Conservation (phyloP, 1,140 invertebrate species). For the Microplitis mediator region DNA sequence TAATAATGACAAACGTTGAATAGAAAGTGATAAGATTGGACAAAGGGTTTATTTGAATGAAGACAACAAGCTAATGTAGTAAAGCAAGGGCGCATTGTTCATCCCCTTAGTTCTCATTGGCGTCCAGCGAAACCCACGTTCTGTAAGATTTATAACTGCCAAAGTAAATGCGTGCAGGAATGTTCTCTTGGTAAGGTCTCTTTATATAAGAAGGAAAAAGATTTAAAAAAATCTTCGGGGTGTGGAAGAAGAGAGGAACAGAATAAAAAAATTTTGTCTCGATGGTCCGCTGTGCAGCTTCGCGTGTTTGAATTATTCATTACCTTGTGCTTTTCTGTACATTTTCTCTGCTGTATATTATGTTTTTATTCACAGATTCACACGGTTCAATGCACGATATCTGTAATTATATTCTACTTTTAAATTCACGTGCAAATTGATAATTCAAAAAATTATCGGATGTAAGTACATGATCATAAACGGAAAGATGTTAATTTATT, state of each 20-base stretch:
- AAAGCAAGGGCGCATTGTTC: constrained; percentile 49
- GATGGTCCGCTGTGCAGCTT: constrained; percentile 36
- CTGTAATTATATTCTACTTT: constrained; percentile 48
- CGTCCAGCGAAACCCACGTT: constrained; percentile 47
- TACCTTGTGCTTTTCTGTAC: constrained; percentile 40
- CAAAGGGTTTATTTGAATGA: constrained; percentile 21
- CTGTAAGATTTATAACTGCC: constrained; percentile 57
- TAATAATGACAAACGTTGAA: not conserved
- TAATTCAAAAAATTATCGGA: not conserved
- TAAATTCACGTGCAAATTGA: not conserved
- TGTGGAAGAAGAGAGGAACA: constrained; percentile 29
- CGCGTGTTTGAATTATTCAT: constrained; percentile 59
- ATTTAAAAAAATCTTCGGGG: constrained; percentile 36
- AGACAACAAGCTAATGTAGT: constrained; percentile 47
- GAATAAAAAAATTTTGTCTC: constrained; percentile 10
- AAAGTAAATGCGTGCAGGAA: constrained; percentile 57
- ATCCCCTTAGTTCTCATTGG: constrained; percentile 49
- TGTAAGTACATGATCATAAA: not conserved
- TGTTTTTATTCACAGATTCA: constrained; percentile 1
- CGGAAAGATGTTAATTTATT: too few species aligned
- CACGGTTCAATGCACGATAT: constrained; percentile 36
- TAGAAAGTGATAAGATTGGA: constrained; percentile 16
- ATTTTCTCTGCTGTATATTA: not conserved
- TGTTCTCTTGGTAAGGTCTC: constrained; percentile 34
- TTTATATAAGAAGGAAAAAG: constrained; percentile 3